Evolutionary conservation across 2,888 invertebrate species (phyloP).

Genomic region (Drosophila borealis): DNA sequence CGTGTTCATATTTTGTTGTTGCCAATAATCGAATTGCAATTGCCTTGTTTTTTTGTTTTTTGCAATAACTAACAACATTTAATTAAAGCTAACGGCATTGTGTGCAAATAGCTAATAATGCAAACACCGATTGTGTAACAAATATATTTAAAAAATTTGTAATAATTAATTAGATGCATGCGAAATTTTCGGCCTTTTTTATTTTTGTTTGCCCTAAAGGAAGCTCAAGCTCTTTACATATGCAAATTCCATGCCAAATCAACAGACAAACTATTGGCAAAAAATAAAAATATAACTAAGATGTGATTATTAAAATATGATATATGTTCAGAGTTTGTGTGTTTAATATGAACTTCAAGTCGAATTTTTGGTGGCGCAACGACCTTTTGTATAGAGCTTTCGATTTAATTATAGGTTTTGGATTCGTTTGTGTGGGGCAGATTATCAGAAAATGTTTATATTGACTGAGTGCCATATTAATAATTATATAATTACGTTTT

Average conservation of each 20-base stretch:
- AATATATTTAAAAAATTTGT: constrained; percentile 19
- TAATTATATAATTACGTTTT: background rate
- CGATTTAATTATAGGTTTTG: constrained; percentile 53
- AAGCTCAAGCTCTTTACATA: constrained; percentile 33
- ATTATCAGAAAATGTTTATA: constrained; percentile 8
- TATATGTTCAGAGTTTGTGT: constrained; percentile 11
- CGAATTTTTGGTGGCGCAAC: constrained; percentile 60
- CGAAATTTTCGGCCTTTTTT: constrained; percentile 10
- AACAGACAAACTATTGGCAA: constrained; percentile 27
- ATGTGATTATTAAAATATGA: constrained; percentile 26
- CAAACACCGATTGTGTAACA: constrained; percentile 41
- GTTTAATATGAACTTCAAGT: constrained; percentile 31
- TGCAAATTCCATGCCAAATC: constrained; percentile 44
- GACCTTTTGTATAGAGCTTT: constrained; percentile 42
- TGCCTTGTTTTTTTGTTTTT: constrained; percentile 33
- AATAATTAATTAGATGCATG: constrained; percentile 32
- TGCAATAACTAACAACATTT: constrained; percentile 60
- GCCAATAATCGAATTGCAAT: constrained; percentile 60
- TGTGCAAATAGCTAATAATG: constrained; percentile 53
- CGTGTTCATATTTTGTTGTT: constrained; percentile 45
- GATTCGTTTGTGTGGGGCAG: constrained; percentile 8
- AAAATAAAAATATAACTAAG: constrained; percentile 25
- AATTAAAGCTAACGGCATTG: constrained; percentile 39
- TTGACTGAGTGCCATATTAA: background rate
- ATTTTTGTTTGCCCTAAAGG: constrained; percentile 19